Conservation (phyloP, 1,140 invertebrate species). For the Anoplophora glabripennis region DNA sequence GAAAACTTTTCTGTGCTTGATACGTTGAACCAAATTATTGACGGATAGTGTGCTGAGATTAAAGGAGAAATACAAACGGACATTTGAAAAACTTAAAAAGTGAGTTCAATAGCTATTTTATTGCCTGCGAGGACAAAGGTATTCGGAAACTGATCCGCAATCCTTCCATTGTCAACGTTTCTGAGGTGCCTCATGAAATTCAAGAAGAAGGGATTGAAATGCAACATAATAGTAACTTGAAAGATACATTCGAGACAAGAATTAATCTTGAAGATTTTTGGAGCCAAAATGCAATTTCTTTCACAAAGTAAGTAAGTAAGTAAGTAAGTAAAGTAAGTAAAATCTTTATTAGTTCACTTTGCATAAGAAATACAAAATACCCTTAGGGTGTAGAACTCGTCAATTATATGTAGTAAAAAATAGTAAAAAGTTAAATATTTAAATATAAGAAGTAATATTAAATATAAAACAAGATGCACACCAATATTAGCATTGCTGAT, state of each 20-base stretch:
- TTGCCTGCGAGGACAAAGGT: not conserved
- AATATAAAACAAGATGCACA: too few relatives aligned
- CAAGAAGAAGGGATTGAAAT: not conserved
- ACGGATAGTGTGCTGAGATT: slow-evolving; percentile 23
- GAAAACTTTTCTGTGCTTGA: slow-evolving; percentile 24
- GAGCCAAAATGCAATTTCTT: slow-evolving; percentile 1
- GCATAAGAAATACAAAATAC: too few relatives aligned
- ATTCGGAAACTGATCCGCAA: not conserved
- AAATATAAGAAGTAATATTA: too few relatives aligned
- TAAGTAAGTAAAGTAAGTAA: too few relatives aligned
- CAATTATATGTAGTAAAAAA: too few relatives aligned
- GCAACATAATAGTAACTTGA: slow-evolving; percentile 11
- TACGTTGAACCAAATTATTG: slow-evolving; percentile 27
- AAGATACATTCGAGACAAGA: not conserved
- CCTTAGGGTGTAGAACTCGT: too few relatives aligned
- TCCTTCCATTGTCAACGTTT: not conserved
- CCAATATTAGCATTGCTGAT: too few relatives aligned
- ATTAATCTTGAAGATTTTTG: not conserved
- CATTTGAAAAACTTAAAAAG: not conserved
- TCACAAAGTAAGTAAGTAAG: too few relatives aligned
- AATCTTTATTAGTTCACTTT: too few relatives aligned
- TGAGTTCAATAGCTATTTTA: not conserved
- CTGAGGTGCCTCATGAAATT: not conserved
- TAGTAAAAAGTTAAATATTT: too few relatives aligned
- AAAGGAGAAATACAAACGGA: slow-evolving; percentile 22